Conservation (phyloP, 2,888 invertebrate genomes). For the Lithodes maja region DNA sequence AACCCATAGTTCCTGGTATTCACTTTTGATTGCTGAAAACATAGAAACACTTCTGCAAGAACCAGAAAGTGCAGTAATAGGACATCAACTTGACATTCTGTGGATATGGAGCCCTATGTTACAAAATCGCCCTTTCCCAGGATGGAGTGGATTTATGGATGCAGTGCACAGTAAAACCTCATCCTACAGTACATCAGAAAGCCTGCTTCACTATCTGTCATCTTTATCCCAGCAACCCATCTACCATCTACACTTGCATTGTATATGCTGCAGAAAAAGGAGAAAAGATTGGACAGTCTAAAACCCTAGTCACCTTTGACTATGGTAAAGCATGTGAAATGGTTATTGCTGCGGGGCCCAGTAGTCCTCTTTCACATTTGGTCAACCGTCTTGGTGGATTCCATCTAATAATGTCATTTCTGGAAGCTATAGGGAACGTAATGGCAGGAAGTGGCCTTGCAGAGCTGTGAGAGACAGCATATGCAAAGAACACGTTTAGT, state of each 20-base stretch:
- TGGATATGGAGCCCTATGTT: too few species aligned
- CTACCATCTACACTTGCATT: conserved; percentile 63
- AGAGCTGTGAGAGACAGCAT: conserved; percentile 66
- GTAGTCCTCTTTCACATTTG: conserved; percentile 46
- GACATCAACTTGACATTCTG: too few species aligned
- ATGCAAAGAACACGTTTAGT: conserved; percentile 56
- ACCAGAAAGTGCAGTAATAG: too few species aligned
- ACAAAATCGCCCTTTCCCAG: too few species aligned
- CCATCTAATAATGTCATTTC: conserved; percentile 68
- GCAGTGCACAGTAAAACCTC: conserved; percentile 28
- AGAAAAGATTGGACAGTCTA: conserved; percentile 12
- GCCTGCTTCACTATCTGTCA: conserved; percentile 60
- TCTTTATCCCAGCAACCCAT: conserved; percentile 52
- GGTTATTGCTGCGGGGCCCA: conserved; percentile 46
- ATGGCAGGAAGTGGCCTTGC: conserved; percentile 70
- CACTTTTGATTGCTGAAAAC: too few species aligned
- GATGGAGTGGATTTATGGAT: conserved; percentile 37
- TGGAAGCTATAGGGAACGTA: conserved; percentile 65
- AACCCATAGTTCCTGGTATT: too few species aligned
- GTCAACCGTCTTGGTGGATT: conserved; percentile 67
- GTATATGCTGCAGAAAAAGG: conserved; percentile 41
- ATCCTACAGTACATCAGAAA: conserved; percentile 42
- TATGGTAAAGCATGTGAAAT: conserved; percentile 69
- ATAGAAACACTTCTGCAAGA: too few species aligned
- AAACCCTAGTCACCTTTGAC: conserved; percentile 66